Percentiles rank a stretch among this genome's conserved stretches.
phyloP scores from a whole-genome alignment of 2,888 invertebrate genomes.

The Apantesis nais region DNA sequence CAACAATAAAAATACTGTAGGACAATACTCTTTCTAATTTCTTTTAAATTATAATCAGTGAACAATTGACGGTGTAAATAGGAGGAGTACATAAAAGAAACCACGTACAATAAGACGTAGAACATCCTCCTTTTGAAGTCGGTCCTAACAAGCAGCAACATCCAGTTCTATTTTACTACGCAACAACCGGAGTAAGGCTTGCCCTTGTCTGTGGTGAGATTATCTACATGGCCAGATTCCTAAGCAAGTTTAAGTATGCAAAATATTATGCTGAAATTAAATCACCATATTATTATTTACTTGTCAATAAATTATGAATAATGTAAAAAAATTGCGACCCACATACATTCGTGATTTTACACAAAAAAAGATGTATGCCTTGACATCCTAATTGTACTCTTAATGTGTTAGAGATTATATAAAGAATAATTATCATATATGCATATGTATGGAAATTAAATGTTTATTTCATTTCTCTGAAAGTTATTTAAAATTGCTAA shows the following conservation, averaged over 20 bases:
- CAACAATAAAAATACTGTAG: no score
- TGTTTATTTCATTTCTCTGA: not conserved
- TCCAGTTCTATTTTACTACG: not conserved
- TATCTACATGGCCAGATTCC: not conserved
- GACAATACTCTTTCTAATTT: no score
- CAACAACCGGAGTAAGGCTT: not conserved
- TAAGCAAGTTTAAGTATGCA: not conserved
- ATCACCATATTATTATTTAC: not conserved
- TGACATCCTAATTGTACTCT: constrained; percentile 12
- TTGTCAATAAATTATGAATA: constrained; percentile 1
- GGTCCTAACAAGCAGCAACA: no score
- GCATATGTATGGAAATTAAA: not conserved
- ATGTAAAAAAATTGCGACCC: not conserved
- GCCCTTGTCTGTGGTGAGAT: not conserved
- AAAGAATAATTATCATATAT: not conserved
- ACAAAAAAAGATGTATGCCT: constrained; percentile 3
- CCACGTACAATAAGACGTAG: no score
- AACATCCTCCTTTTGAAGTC: no score
- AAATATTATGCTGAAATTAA: not conserved
- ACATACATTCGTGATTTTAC: not conserved
- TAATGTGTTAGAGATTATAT: not conserved
- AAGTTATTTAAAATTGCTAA: not conserved
- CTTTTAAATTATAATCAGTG: no score
- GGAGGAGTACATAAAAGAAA: no score
- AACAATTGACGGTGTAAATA: no score